Percentiles rank a stretch among this genome's conserved stretches.
Conservation (phyloP, 2,113 vertebrate genomes). For the Meleagris gallopavo region DNA sequence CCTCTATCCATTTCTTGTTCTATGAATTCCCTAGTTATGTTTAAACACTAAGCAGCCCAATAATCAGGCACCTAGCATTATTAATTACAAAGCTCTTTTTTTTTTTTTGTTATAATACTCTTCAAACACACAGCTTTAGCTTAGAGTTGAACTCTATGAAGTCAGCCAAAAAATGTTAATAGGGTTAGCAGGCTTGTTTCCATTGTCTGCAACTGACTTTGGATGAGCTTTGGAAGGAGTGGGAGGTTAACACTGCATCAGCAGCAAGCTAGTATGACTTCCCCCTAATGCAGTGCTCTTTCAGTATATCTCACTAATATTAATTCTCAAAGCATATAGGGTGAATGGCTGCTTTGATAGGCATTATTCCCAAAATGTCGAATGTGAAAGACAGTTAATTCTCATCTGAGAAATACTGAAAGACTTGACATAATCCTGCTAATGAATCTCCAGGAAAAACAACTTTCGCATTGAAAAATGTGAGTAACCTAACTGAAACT, state of each 20-base stretch:
- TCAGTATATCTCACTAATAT: fast-evolving
- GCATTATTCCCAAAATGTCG: not conserved
- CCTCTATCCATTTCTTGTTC: not conserved
- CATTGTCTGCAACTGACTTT: not conserved
- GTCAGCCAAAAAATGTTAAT: not conserved
- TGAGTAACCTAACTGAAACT: not conserved
- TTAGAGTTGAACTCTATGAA: not conserved
- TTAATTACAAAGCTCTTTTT: not conserved
- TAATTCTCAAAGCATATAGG: not conserved
- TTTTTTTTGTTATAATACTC: not conserved
- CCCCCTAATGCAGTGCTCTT: not conserved
- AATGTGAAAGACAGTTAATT: not conserved
- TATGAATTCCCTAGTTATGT: not conserved
- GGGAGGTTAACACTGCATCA: not conserved
- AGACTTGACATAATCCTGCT: not conserved
- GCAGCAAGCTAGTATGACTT: not conserved
- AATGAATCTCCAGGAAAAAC: not conserved
- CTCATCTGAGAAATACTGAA: not conserved
- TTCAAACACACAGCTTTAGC: not conserved
- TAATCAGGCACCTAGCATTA: not conserved
- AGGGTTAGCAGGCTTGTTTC: not conserved
- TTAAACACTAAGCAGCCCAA: not conserved
- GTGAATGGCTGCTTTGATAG: not conserved
- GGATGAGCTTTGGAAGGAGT: not conserved
- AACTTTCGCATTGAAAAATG: not conserved